These are phyloP conservation scores for Drepanosiphum platanoidis DNA, from an alignment of 2,888 invertebrate species.

Conservation along the genomic window DNA sequence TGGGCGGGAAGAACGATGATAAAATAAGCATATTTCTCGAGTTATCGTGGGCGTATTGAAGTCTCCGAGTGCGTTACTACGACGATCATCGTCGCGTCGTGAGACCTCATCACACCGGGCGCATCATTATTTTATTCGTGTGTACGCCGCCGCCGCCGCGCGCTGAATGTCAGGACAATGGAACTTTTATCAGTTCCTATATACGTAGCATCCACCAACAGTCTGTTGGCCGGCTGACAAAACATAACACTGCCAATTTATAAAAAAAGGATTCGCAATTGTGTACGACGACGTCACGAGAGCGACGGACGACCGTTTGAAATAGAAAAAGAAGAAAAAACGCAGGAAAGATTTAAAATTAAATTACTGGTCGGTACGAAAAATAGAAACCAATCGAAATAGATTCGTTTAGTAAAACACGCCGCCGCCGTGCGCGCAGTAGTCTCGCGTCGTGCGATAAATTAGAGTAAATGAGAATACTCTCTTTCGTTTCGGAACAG, in stretches of 20 bases:
- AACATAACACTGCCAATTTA: constrained; percentile 19
- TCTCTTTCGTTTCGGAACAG: too few species aligned
- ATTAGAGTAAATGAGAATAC: too few species aligned
- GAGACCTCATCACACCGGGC: neutral
- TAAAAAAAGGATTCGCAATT: neutral
- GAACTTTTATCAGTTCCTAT: constrained; percentile 10
- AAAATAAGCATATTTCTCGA: constrained; percentile 45
- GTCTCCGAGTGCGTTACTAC: constrained; percentile 33
- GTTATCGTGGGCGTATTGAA: constrained; percentile 49
- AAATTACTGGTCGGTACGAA: neutral
- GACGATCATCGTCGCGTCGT: neutral
- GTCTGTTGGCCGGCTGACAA: constrained; percentile 13
- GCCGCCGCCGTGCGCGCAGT: too few species aligned
- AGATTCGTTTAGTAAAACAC: too few species aligned
- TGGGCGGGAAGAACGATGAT: constrained; percentile 20
- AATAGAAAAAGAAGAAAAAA: neutral
- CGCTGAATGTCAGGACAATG: neutral
- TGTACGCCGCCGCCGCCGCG: too few species aligned
- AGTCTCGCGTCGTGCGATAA: too few species aligned
- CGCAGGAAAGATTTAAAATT: neutral
- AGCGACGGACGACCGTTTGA: neutral
- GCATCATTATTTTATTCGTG: constrained; percentile 13
- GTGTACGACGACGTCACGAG: neutral
- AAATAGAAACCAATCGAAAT: too few species aligned
- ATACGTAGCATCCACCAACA: too few species aligned